Base-by-base conservation (phyloP, 2,113 vertebrate species). In the Oryctolagus cuniculus region DNA sequence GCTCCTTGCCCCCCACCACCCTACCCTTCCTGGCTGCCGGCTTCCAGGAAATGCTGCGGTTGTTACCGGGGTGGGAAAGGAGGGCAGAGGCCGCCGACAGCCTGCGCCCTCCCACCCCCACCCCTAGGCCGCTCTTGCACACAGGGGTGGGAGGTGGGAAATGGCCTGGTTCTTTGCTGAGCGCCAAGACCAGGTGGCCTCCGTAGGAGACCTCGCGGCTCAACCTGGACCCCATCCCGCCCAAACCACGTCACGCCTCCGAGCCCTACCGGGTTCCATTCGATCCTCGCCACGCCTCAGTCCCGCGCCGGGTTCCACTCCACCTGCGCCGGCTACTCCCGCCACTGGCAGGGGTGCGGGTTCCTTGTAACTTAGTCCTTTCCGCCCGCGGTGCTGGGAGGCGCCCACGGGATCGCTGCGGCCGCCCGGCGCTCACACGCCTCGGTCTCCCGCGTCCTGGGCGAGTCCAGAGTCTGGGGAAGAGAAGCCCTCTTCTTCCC, bases 401-500 rank as follows among this genome's bases (percentile, higher is more conserved):
- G 3, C 6, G 10, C 10, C 0, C 2, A 1, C 8, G 4, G 61
- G 15, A n/a, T 22, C 10, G 0, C n/a, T 8, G 80, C 25, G 0
- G 15, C 16, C 2, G 4, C 34, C 0, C 1, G 4, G 34, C 75
- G 13, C 19, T n/a, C 8, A 3, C 0, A 0, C 8, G 1, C 17
- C 67, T 31, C 1, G 27, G 55, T 25, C 25, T 36, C 38, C 24
- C 2, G 15, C 21, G 58, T 24, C 3, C 19, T 2, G 9, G 19
- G 11, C 10, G 51, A 5, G 44, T 80, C 6, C 5, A 0, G 19
- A 15, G 22, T 22, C 22, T 55, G 29, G 16, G 38, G n/a, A 16
- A 2, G 7, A 0, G 9, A 61, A 44, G n/a, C n/a, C n/a, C n/a
- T n/a, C n/a, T n/a, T n/a, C n/a, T n/a, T n/a, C n/a, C n/a, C n/a